A percentile compares a stretch with the other conserved stretches of the same genome.
Evolutionary conservation across 2,113 vertebrate species (phyloP).

Genomic region (Myrmecophaga tridactyla): DNA sequence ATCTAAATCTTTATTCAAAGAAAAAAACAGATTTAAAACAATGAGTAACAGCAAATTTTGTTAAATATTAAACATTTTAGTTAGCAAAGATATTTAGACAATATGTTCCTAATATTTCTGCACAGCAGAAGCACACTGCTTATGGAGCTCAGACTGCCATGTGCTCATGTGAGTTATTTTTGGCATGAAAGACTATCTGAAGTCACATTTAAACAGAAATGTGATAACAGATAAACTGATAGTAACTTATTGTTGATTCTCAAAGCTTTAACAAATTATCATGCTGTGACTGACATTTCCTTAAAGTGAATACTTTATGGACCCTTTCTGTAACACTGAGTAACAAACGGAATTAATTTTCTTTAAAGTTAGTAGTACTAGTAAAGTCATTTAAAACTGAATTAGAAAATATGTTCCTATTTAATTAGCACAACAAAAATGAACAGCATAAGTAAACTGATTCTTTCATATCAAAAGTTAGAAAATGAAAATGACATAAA

Average conservation of each 20-base stretch:
- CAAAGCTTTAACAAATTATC: constrained; percentile 44
- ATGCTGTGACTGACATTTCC: constrained; percentile 31
- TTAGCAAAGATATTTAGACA: constrained; percentile 80
- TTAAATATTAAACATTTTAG: constrained; percentile 77
- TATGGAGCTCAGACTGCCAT: constrained; percentile 71
- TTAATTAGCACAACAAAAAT: constrained; percentile 74
- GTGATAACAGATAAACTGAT: constrained; percentile 35
- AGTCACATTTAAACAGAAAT: constrained; percentile 64
- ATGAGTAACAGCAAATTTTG: constrained; percentile 77
- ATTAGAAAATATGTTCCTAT: constrained; percentile 61
- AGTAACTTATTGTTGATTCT: constrained; percentile 48
- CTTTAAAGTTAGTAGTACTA: constrained; percentile 62
- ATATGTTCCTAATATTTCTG: constrained; percentile 79
- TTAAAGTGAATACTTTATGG: constrained; percentile 40
- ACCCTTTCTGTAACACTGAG: constrained; percentile 24
- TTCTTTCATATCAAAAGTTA: constrained; percentile 80
- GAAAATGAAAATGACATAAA: constrained; percentile 75
- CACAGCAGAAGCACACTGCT: constrained; percentile 83
- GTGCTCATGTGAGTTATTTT: constrained; percentile 76
- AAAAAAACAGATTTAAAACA: constrained; percentile 79
- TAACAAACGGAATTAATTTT: constrained; percentile 54
- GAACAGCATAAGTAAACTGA: constrained; percentile 66
- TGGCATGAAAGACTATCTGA: constrained; percentile 69
- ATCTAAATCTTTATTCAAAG: constrained; percentile 86
- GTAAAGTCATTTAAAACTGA: constrained; percentile 66